Evolutionary conservation across 2,888 invertebrate species (phyloP).

Genomic region (Ellobium chinense): DNA sequence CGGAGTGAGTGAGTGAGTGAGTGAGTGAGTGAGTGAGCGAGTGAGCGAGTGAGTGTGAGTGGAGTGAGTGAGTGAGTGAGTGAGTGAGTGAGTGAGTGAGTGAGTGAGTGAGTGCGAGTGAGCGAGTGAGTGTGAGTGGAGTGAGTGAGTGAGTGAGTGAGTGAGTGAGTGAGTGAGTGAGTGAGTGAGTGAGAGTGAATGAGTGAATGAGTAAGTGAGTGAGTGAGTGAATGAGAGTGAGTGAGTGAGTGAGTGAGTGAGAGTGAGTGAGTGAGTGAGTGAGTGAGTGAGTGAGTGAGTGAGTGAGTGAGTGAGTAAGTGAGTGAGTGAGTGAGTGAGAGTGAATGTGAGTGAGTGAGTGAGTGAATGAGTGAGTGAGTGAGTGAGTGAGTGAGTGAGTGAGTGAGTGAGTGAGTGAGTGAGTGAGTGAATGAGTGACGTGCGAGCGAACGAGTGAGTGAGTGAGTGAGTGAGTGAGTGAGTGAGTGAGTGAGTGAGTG

Average conservation of each 20-base stretch:
- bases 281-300: constrained; percentile 1
- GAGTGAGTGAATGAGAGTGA: constrained; percentile 28
- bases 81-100: constrained; percentile 18
- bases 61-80: constrained; percentile 20
- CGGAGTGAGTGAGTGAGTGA: constrained; percentile 20
- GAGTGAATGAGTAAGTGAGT: background rate
- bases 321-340: constrained; percentile 19
- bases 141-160: constrained; percentile 12
- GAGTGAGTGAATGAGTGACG: constrained; percentile 10
- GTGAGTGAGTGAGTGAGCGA: constrained; percentile 22
- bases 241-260: constrained; percentile 31
- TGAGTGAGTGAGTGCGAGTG: constrained; percentile 20
- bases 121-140: constrained; percentile 16
- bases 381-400: background rate
- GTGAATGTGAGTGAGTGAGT: background rate
- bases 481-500: no score
- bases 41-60: constrained; percentile 21
- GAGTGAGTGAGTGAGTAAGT: constrained; percentile 9
- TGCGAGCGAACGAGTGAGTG: no score
- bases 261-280: constrained; percentile 10
- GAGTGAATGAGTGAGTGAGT: background rate
- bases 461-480: no score
- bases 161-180: constrained; percentile 24
- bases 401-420: constrained; percentile 16
- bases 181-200: background rate